Evolutionary conservation across 2,113 vertebrate genomes (phyloP), one percentile per base, ranked within the genome.

Genomic region (Cricetomys ansorgei): DNA sequence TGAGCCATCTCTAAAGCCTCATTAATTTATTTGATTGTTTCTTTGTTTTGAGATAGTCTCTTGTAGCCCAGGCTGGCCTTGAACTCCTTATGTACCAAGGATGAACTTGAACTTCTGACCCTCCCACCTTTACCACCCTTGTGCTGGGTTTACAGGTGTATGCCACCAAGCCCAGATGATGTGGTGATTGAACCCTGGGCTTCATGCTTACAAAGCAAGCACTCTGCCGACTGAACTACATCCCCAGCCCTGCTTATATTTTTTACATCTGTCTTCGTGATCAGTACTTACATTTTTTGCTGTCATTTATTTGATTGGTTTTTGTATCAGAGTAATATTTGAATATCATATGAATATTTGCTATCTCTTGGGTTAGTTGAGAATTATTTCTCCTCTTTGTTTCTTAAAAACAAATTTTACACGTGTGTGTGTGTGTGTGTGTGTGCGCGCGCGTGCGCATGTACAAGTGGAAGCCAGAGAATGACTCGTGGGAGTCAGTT

Each of bases 271-370:
- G 19, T 84, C 11, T 88, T 79, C 48, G 79, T 85, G 55, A 67
- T 67, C 23, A 3, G 16, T 53, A 50, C 45, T 94, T 92, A 29
- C 43, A 34, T 23, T 70, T 94, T 89, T 96, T 96, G 57, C 85
- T 90, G 8, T 34, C 43, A 81, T 64, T 75, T 81, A 31, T 88
- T 65, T 70, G 45, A 19, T 79, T 91, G 7, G 17, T 59, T 94
- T 91, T 73, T 69, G 0, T 88, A 37, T 91, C n/a, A 65, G n/a
- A 40, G 53, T 92, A 81, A 83, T 77, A 87, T 70, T 69, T n/a
- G 31, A 69, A n/a, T 37, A 69, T 27, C 23, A 70, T 55, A 17
- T 70, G 34, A 55, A 50, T 69, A 69, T 73, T 25, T 92, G 55
- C 43, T 92, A 85, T 96, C 59, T 50, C 29, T 75, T 50, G 31